Conservation (phyloP, 92 coral and sea anemone genomes). For the Zoanthus solanderi region DNA sequence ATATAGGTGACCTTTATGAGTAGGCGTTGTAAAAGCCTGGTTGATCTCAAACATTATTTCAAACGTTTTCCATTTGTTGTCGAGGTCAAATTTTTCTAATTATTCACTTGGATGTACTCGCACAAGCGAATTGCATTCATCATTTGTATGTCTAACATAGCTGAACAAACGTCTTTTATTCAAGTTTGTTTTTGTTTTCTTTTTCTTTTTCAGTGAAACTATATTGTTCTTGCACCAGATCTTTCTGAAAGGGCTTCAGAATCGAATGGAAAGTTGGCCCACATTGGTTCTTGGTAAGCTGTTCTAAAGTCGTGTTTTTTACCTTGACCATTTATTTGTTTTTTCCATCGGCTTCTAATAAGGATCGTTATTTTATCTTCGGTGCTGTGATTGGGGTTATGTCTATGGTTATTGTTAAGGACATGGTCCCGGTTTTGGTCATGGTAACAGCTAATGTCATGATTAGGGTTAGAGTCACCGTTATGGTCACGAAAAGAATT, state of each 20-base stretch:
- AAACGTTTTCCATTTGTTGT: too few species aligned
- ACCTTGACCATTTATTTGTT: background rate
- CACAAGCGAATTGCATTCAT: too few species aligned
- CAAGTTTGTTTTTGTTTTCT: background rate
- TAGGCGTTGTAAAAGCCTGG: too few species aligned
- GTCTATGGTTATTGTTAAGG: background rate
- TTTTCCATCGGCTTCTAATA: background rate
- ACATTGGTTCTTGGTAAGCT: constrained; percentile 88
- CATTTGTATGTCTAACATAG: background rate
- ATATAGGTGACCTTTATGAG: too few species aligned
- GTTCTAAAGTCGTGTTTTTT: background rate
- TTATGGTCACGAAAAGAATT: too few species aligned
- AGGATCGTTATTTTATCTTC: background rate
- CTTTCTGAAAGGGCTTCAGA: constrained; percentile 95
- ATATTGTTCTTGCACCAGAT: constrained; percentile 97
- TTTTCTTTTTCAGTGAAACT: constrained; percentile 77
- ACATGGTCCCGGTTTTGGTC: too few species aligned
- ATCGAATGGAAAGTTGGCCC: constrained; percentile 99
- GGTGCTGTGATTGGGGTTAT: too few species aligned
- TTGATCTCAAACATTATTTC: too few species aligned
- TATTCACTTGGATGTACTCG: too few species aligned
- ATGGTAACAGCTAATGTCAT: too few species aligned
- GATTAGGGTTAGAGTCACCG: too few species aligned
- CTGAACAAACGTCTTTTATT: background rate
- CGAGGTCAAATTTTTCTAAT: too few species aligned